A percentile compares a stretch with the other conserved stretches of the same genome.
These are phyloP conservation scores for Suricata suricatta DNA, from an alignment of 2,113 vertebrate species.

Conservation along the genomic window DNA sequence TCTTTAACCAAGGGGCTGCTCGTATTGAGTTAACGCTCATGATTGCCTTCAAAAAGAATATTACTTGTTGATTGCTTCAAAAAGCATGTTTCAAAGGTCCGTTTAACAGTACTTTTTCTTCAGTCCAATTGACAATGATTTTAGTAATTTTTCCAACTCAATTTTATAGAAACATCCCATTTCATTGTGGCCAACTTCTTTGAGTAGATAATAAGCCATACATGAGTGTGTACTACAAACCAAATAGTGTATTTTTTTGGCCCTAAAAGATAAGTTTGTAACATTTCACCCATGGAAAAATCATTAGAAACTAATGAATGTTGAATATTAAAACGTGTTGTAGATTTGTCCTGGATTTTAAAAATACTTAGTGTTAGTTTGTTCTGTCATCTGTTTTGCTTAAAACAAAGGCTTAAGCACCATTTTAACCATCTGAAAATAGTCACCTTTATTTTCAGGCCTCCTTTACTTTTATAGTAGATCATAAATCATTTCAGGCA, in stretches of 20 bases:
- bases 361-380: slow-evolving; percentile 49
- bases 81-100: slow-evolving; percentile 75
- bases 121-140: slow-evolving; percentile 69
- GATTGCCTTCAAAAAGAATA: slow-evolving; percentile 72
- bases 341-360: slow-evolving; percentile 4
- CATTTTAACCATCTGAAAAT: neutral
- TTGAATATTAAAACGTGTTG: slow-evolving; percentile 45
- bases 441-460: neutral
- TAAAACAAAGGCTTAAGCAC: neutral
- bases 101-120: slow-evolving; percentile 72
- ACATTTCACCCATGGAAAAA: slow-evolving; percentile 31
- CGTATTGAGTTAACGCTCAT: slow-evolving; percentile 74
- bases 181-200: neutral
- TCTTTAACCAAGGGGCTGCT: slow-evolving; percentile 73
- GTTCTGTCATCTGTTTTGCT: slow-evolving; percentile 7
- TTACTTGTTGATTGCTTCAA: slow-evolving; percentile 65
- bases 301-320: slow-evolving; percentile 29
- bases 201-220: slow-evolving; percentile 9
- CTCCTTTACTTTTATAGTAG: neutral
- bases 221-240: slow-evolving; percentile 6
- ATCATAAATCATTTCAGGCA: neutral
- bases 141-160: slow-evolving; percentile 64
- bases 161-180: slow-evolving; percentile 54
- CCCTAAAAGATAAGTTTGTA: slow-evolving; percentile 44
- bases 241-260: neutral